Evolutionary conservation across 2,113 vertebrate species (phyloP), one percentile per base, ranked within the genome.

Genomic region (Calypte anna): DNA sequence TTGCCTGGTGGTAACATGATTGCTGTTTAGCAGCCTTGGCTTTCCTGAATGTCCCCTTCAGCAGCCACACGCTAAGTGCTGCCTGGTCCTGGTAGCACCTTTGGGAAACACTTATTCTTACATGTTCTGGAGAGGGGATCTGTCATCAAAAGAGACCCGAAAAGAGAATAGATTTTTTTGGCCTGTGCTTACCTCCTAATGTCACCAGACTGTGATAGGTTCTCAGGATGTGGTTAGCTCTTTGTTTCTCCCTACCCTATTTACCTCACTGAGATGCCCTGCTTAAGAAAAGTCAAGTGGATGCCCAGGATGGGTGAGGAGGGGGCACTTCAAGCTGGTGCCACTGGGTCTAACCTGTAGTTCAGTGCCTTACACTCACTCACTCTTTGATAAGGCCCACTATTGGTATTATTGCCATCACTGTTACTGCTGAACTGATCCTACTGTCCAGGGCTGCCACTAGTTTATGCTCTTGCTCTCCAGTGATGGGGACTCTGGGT

Each of bases 1-100:
- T 40, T 40, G n/a, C 0, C 17, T 19, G 30, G 23, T 27, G n/a
- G 7, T 14, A 48, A 44, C 0, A 0, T 0, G 7, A 12, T 0
- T 30, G 30, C 14, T 28, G 40, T 23, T 50, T 12, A 25, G 16
- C 7, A 50, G 38, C 36, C 50, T 53, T 73, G 19, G 64, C 13
- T 16, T 59, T 87, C 31, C 63, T 53, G 31, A 61, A 6, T 9
- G 36, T 33, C 30, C 22, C 17, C 61, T 38, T 46, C 44, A 72
- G 66, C 61, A 82, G 74, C 53, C 57, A 11, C 43, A 3, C 0
- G 3, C 18, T 28, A 57, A 27, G 33, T 43, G 28, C 51, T 89
- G 27, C 69, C n/a, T 55, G 28, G 48, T 59, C 61, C 63, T 51
- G 31, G 22, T 7, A n/a, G 12, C 17, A 20, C 23, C 17, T 75